A percentile compares a stretch with the other conserved stretches of the same genome.
Evolutionary conservation across 2,888 invertebrate genomes (phyloP).

Genomic region (Sisyra nigra): DNA sequence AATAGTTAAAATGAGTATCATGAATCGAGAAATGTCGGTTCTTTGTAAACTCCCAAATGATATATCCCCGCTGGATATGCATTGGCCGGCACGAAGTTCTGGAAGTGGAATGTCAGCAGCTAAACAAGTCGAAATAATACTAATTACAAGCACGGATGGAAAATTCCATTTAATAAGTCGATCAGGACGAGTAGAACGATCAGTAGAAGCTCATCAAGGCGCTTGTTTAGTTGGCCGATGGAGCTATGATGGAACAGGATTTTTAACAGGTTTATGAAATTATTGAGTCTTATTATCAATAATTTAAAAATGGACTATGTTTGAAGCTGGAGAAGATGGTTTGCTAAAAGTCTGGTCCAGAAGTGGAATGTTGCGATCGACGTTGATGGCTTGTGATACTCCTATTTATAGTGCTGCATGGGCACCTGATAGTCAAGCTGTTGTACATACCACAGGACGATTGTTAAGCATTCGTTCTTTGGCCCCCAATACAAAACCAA

Average conservation of each 20-base stretch:
- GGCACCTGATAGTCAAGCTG: constrained; percentile 53
- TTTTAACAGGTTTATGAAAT: constrained; percentile 57
- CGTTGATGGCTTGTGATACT: constrained; percentile 61
- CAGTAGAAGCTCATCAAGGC: constrained; percentile 80
- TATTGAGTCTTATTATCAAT: background rate
- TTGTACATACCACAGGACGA: constrained; percentile 52
- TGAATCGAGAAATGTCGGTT: constrained; percentile 57
- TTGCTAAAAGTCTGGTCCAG: constrained; percentile 94
- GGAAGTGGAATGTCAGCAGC: constrained; percentile 23
- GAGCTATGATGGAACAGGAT: constrained; percentile 91
- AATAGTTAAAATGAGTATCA: constrained; percentile 76
- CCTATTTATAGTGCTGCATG: constrained; percentile 77
- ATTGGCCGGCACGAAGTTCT: constrained; percentile 63
- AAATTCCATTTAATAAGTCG: constrained; percentile 78
- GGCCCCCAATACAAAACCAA: constrained; percentile 55
- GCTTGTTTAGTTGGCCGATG: constrained; percentile 81
- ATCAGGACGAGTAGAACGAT: constrained; percentile 83
- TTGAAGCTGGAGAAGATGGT: constrained; percentile 87
- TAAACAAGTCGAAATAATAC: constrained; percentile 58
- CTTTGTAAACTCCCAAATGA: constrained; percentile 68
- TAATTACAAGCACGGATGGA: constrained; percentile 80
- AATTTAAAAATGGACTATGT: background rate
- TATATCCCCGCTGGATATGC: constrained; percentile 78
- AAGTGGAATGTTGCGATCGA: constrained; percentile 84
- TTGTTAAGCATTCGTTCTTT: constrained; percentile 52